phyloP scores from a whole-genome alignment of 2,888 invertebrate genomes.

The Ischnura elegans region DNA sequence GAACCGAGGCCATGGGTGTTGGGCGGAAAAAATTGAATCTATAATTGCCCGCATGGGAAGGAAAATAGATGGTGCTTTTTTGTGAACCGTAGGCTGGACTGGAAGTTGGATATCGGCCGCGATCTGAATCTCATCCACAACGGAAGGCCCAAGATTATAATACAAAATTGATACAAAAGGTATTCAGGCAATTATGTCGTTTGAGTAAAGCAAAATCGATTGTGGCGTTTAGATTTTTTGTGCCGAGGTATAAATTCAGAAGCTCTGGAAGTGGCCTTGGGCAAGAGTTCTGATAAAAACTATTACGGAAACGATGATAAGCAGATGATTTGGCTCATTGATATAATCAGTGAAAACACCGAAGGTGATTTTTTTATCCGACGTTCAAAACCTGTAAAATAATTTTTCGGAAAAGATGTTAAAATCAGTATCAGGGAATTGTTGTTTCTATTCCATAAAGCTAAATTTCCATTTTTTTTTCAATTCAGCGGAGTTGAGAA shows the following conservation, averaged over 20 bases:
- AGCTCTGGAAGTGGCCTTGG: background rate
- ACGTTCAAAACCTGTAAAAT: background rate
- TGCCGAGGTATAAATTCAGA: background rate
- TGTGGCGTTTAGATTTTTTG: background rate
- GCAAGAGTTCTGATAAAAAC: background rate
- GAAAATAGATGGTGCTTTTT: background rate
- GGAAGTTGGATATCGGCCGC: background rate
- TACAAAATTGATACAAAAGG: slow-evolving; percentile 26
- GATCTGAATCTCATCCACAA: background rate
- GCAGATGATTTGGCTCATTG: slow-evolving; percentile 11
- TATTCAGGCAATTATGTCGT: slow-evolving; percentile 20
- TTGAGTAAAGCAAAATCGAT: slow-evolving; percentile 14
- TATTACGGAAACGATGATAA: background rate
- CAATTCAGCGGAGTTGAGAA: no score
- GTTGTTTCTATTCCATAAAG: background rate
- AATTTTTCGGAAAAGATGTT: background rate
- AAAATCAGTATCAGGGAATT: background rate
- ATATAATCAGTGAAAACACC: background rate
- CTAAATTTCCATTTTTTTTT: background rate
- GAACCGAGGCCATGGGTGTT: background rate
- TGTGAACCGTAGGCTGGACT: background rate
- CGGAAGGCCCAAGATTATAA: background rate
- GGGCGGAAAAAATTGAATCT: no score
- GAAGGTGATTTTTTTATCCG: background rate
- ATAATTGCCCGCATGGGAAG: background rate